Conservation (phyloP, 2,797 vertebrate genomes). For the Tenualosa ilisha region DNA sequence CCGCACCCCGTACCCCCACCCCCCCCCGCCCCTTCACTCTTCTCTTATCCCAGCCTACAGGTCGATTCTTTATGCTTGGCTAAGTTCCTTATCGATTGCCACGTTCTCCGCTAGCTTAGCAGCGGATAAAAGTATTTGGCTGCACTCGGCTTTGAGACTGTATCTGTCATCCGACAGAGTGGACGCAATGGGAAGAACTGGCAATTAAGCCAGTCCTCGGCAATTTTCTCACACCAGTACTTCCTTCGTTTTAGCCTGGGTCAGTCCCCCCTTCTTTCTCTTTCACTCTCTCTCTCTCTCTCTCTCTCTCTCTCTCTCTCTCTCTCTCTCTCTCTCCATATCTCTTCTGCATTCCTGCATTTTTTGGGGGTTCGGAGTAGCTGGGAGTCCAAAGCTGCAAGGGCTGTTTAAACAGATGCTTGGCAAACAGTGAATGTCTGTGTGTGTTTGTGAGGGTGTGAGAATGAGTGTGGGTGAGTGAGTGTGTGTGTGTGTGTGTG, state of each 20-base stretch:
- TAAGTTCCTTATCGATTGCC: not conserved
- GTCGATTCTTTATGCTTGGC: constrained; percentile 3
- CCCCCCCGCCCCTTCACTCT: not conserved
- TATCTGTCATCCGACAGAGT: not conserved
- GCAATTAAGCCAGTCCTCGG: constrained; percentile 3
- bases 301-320: not conserved
- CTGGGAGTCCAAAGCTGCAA: not conserved
- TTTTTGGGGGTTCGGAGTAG: not conserved
- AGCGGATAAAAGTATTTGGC: constrained; percentile 20
- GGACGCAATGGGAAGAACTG: not conserved
- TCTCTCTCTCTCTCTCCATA: not conserved
- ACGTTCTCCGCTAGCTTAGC: constrained; percentile 16
- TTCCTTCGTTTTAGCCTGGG: not conserved
- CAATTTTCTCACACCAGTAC: constrained; percentile 11
- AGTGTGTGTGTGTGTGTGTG: not conserved
- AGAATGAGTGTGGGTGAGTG: not conserved
- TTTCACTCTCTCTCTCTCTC: not conserved
- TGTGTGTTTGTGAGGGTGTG: not conserved
- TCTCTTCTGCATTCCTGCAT: not conserved
- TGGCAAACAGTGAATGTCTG: not conserved
- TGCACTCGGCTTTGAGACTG: not conserved
- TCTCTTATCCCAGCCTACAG: not conserved
- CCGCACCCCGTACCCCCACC: not conserved
- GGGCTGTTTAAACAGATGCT: not conserved
- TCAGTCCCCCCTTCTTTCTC: not conserved